Conservation (phyloP, 2,888 invertebrate species). For the Torymus tubicola region DNA sequence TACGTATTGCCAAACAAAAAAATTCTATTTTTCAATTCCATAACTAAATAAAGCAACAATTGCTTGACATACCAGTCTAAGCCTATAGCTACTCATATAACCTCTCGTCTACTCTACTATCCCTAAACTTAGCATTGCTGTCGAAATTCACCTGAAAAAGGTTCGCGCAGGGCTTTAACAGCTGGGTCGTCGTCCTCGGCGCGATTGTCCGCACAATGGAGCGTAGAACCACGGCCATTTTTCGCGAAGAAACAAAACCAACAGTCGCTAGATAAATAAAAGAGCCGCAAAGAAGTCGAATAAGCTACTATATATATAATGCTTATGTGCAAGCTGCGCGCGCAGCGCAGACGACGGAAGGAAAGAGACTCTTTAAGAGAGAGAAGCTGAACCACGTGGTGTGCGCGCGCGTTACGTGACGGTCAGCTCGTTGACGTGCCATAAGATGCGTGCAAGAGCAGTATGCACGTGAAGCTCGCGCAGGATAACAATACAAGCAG, state of each 20-base stretch:
- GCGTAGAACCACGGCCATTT: conserved; percentile 25
- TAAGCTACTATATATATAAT: too few relatives aligned
- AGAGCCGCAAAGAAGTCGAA: too few relatives aligned
- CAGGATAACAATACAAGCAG: background rate
- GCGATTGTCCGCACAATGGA: background rate
- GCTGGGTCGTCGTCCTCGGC: background rate
- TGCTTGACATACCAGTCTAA: too few relatives aligned
- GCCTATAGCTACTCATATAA: too few relatives aligned
- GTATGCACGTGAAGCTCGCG: conserved; percentile 10
- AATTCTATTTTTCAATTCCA: too few relatives aligned
- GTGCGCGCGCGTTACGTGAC: too few relatives aligned
- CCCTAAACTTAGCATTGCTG: too few relatives aligned
- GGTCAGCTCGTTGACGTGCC: background rate
- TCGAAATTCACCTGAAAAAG: conserved; percentile 4
- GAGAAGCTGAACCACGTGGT: background rate
- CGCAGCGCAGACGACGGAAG: background rate
- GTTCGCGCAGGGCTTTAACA: background rate
- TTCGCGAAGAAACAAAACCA: background rate
- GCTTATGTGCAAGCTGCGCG: too few relatives aligned
- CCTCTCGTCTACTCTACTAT: too few relatives aligned
- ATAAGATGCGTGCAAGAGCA: background rate
- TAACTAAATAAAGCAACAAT: too few relatives aligned
- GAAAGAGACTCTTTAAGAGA: background rate
- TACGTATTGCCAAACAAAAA: too few relatives aligned
- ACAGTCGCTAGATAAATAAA: too few relatives aligned